These are phyloP conservation scores for Phortica variegata DNA, from an alignment of 1,140 invertebrate species.

Conservation along the genomic window DNA sequence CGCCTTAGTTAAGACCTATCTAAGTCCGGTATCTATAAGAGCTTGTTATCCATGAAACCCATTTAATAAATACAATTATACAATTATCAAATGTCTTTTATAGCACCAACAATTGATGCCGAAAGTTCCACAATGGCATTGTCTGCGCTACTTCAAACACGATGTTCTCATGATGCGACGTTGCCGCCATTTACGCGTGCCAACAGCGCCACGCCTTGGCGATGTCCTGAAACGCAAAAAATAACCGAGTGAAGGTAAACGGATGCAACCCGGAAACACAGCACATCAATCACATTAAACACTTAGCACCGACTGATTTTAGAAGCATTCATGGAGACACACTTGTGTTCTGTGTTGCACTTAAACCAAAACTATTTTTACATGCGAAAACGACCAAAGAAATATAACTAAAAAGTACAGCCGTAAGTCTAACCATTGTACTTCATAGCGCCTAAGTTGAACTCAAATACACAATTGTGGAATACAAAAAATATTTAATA, in stretches of 20 bases:
- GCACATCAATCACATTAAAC: slow-evolving; percentile 20
- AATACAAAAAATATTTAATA: slow-evolving; percentile 18
- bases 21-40: no score
- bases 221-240: slow-evolving; percentile 46
- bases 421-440: slow-evolving; percentile 56
- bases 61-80: slow-evolving; percentile 2
- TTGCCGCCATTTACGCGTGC: slow-evolving; percentile 60
- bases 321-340: no score
- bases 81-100: background rate
- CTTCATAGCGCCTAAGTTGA: slow-evolving; percentile 60
- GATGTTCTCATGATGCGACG: slow-evolving; percentile 66
- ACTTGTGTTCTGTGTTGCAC: no score
- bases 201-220: slow-evolving; percentile 44
- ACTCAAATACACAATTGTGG: slow-evolving; percentile 58
- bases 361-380: slow-evolving; percentile 17
- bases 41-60: no score
- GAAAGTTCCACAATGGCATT: slow-evolving; percentile 76
- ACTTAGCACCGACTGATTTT: slow-evolving; percentile 43
- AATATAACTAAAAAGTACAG: slow-evolving; percentile 55
- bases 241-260: slow-evolving; percentile 11
- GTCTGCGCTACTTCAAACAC: slow-evolving; percentile 74
- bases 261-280: slow-evolving; percentile 3
- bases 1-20: no score
- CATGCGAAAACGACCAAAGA: slow-evolving; percentile 42
- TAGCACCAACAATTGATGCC: slow-evolving; percentile 51